Evolutionary conservation across 2,888 invertebrate species (phyloP).

Genomic region (Uloborus plumipes): DNA sequence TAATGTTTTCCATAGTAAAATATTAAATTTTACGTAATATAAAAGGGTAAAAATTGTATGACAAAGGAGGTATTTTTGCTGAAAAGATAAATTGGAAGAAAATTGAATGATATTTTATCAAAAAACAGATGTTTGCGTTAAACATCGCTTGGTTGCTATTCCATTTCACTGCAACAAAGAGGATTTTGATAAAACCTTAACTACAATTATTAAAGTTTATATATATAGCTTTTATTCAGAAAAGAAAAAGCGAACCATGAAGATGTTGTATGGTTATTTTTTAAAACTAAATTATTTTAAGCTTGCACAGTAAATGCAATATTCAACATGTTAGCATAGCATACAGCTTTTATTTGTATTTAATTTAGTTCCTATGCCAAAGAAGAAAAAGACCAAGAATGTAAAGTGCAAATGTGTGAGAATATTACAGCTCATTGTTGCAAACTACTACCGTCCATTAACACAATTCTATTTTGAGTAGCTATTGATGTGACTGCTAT

Average conservation of each 20-base stretch:
- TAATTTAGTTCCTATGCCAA: slow-evolving; percentile 59
- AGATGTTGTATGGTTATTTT: no score
- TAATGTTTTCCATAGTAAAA: slow-evolving; percentile 10
- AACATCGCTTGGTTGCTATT: no score
- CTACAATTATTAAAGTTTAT: no score
- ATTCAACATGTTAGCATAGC: neutral
- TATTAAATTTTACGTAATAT: slow-evolving; percentile 11
- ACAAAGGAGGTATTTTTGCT: slow-evolving; percentile 15
- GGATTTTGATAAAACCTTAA: no score
- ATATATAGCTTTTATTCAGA: no score
- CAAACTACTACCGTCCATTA: slow-evolving; percentile 58
- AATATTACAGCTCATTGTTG: slow-evolving; percentile 38
- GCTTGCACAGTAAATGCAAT: no score
- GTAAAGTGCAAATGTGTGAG: neutral
- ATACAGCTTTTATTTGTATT: slow-evolving; percentile 46
- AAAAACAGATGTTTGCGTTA: no score
- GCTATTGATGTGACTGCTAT: slow-evolving; percentile 27
- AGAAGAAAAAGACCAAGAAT: slow-evolving; percentile 9
- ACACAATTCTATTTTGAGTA: slow-evolving; percentile 62
- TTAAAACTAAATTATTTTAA: no score
- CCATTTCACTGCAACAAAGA: no score
- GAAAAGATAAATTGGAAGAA: slow-evolving; percentile 1
- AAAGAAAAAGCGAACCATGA: no score
- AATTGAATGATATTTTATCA: no score
- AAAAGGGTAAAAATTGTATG: no score